Evolutionary conservation across 2,888 invertebrate genomes (phyloP), one percentile per base, ranked within the genome.

Genomic region (Elaeidobius kamerunicus): DNA sequence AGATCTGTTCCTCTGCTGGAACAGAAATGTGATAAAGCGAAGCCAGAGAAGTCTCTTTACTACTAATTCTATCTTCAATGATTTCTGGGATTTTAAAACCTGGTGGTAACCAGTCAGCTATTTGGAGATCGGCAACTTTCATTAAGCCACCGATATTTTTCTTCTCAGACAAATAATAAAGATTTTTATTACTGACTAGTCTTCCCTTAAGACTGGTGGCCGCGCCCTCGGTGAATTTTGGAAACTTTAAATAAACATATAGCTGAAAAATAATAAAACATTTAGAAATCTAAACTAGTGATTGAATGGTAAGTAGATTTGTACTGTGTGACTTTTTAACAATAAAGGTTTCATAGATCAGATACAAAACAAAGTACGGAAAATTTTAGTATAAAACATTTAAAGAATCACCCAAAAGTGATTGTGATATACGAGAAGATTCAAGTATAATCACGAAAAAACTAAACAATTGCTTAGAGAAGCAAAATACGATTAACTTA

Each of bases 141-240:
- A 88, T 75, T 11, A 80, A 74, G 1, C 81, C 84, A 1, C 78
- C 81, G 1, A 88, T 67, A 9, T 78, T 76, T 30, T 73, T 71
- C 2, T 67, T 66, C 11, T 67, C 64, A 0, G 74, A 93, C 17
- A 89, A 83, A 66, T 88, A 88, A 67, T 83, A 89, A 16, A 99
- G 76, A 72, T 96, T 93, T 52, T 86, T 84, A 72, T 95, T 95
- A 41, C 91, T 90, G 17, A 92, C 81, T 2, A 89, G 67, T 59
- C 78, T 74, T 1, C 81, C 73, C 65, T 94, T 86, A 11, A 91
- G 74, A 51, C 79, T 77, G 0, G 91, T 91, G 19, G 93, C 76
- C 57, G 82, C 80, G 0, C 94, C 94, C 73, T 95, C 94, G 63
- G 85, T 82, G 34, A 80, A 78, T 0, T 71, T 69, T 0, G 85